Evolutionary conservation across 2,113 vertebrate genomes (phyloP), one percentile per base, ranked within the genome.

Genomic region (Mesembrinibis cayennensis): DNA sequence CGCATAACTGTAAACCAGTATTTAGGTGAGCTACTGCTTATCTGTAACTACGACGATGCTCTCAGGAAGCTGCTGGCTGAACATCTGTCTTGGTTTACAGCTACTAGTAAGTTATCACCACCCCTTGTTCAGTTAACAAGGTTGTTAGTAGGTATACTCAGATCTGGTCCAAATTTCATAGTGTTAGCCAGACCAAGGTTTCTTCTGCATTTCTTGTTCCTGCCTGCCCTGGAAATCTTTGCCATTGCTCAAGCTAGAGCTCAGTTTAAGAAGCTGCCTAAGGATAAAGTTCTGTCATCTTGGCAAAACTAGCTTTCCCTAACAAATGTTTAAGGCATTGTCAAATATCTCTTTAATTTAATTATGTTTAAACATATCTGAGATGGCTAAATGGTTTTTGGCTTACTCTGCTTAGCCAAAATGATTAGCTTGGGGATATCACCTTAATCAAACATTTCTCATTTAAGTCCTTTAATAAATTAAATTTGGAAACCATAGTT

Each of bases 221-320:
- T 89, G 44, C 96, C 47, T 94, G 95, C 76, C 82, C 52, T 92
- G 69, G 65, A 92, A 87, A 79, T 45, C 47, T 92, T 87, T 92
- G 52, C 89, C 23, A 5, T 78, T 87, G 30, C 77, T 89, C 29
- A 79, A 78, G 40, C 59, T 92, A 82, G 27, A 23, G 8, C 56
- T 89, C 65, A 59, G 12, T 93, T 95, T 92, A 78, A 90, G 92
- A 89, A 84, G 66, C 45, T 79, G 83, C 87, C 89, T 89, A 44
- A 91, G 93, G 95, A 94, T 59, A 94, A 83, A 87, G 12, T 94
- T 89, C 52, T 89, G 49, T 82, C 81, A 85, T 79, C 83, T 87
- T 95, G 91, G 89, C 91, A 94, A 56, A 95, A 69, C 66, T 45
- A 58, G 17, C 22, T 82, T 92, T 92, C 44, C 56, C 23, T 89